Base-by-base conservation (phyloP, 2,113 vertebrate species). In the Planiliza haematocheilus region DNA sequence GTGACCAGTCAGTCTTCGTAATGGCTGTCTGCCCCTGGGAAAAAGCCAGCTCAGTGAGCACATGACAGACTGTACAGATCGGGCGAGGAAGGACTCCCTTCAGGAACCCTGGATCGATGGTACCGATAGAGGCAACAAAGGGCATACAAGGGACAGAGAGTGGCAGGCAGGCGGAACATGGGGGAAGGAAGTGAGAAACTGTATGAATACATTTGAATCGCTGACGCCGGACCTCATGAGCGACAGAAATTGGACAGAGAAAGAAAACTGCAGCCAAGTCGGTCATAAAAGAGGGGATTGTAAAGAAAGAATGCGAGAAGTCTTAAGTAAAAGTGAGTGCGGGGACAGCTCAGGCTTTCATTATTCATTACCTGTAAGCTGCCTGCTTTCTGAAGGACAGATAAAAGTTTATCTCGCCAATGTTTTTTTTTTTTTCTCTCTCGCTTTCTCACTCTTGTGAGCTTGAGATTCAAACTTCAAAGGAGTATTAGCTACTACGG, bases 1-100 rank as follows among this genome's bases (percentile, higher is more conserved):
- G 79, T 80, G 86, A 74, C 83, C 83, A 79, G 84, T 89, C 86
- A 79, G 79, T 84, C 83, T 90, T 86, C 74, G 83, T 88, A 90
- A 91, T 77, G 83, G 82, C 70, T 85, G 82, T 80, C 68, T 77
- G 81, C 69, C 75, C 34, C 60, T 81, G 65, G 80, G 78, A 80
- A 43, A 67, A 64, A 88, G 87, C 86, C 85, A 86, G 74, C 79
- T 70, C 70, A 66, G 57, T 73, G 55, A 64, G 87, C 83, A 80
- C 74, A 73, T 74, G 79, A 77, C 81, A 68, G 72, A 82, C 65
- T 79, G 61, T 74, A 62, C 36, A 81, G 55, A 83, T 73, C 74
- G 62, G 68, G 46, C 77, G 45, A 38, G 65, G 67, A 84, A 50
- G 69, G 67, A 34, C 70, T 64, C 42, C 37, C 77, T 45, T 77